Conservation (phyloP, 2,113 vertebrate genomes). For the Phaethornis superciliosus region DNA sequence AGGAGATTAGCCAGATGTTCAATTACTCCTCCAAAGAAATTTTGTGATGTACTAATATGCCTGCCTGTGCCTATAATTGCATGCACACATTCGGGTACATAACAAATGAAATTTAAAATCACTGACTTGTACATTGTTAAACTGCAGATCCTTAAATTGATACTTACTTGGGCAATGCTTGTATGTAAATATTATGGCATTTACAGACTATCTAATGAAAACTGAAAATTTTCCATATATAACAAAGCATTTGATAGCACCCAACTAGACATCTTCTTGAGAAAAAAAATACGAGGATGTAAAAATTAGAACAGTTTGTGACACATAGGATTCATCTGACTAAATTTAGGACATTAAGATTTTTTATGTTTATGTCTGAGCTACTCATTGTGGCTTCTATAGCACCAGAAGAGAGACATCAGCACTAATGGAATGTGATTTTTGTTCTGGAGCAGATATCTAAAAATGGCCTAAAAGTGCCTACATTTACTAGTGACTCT, state of each 20-base stretch:
- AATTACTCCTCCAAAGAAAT: neutral
- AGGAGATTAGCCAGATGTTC: constrained; percentile 40
- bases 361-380: neutral
- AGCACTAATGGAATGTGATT: neutral
- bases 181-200: neutral
- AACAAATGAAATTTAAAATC: neutral
- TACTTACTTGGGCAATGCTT: neutral
- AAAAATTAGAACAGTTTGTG: neutral
- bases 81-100: neutral
- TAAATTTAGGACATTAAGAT: neutral
- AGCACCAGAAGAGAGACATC: neutral
- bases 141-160: neutral
- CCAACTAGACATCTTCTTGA: neutral
- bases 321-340: neutral
- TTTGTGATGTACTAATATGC: neutral
- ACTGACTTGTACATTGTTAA: neutral
- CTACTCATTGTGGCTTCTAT: neutral
- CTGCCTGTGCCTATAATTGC: neutral
- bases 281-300: neutral
- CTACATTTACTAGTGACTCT: neutral
- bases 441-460: neutral
- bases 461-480: neutral
- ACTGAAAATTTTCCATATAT: neutral
- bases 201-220: neutral
- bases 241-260: neutral